These are phyloP conservation scores for Amphipyra tragopoginis DNA, from an alignment of 2,888 invertebrate species.

Conservation along the genomic window DNA sequence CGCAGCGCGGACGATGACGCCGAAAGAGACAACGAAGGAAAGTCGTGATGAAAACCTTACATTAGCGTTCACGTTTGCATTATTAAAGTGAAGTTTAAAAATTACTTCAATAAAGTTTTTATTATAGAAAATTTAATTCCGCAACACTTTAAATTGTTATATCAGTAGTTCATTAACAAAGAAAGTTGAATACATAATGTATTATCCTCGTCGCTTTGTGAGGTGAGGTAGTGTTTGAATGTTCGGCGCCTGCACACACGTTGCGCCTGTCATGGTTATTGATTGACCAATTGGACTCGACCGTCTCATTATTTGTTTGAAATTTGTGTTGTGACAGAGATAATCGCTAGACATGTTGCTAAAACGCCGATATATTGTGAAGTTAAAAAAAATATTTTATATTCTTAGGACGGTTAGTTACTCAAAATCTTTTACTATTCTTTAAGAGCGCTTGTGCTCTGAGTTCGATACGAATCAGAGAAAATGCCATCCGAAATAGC, in stretches of 20 bases:
- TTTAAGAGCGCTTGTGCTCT: too few species aligned
- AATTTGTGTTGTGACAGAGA: conserved; percentile 64
- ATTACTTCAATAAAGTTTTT: conserved; percentile 36
- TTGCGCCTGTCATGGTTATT: conserved; percentile 70
- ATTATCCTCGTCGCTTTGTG: conserved; percentile 51
- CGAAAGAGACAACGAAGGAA: conserved; percentile 72
- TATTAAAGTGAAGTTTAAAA: conserved; percentile 44
- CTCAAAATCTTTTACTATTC: too few species aligned
- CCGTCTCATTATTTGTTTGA: conserved; percentile 67
- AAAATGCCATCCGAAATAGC: too few species aligned
- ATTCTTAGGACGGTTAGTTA: background rate
- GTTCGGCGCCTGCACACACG: conserved; percentile 55
- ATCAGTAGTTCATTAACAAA: conserved; percentile 43
- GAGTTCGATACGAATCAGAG: too few species aligned
- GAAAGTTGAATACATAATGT: conserved; percentile 49
- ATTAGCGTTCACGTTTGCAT: conserved; percentile 51
- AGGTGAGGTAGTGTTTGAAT: conserved; percentile 56
- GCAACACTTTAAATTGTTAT: conserved; percentile 24
- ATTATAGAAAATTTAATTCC: conserved; percentile 19
- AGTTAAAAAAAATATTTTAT: background rate
- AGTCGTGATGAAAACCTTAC: conserved; percentile 67
- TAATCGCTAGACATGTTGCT: conserved; percentile 63
- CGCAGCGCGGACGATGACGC: conserved; percentile 68
- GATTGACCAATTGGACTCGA: conserved; percentile 74
- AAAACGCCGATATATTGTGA: conserved; percentile 41